A percentile compares a stretch with the other conserved stretches of the same genome.
phyloP scores from a whole-genome alignment of 2,797 vertebrate species.

The Numenius phaeopus region DNA sequence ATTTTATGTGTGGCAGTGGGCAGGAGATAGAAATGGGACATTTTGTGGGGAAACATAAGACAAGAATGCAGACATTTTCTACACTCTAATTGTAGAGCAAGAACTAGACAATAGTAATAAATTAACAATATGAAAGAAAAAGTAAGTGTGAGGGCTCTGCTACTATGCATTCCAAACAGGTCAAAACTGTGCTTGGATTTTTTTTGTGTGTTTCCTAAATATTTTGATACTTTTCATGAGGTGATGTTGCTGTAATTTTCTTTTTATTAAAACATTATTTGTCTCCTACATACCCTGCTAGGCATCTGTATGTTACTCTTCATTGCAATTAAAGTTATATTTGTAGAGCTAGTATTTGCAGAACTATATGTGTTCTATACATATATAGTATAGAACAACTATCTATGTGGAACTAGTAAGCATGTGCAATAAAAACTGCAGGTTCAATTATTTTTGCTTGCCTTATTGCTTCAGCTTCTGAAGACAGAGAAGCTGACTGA shows the following conservation, averaged over 20 bases:
- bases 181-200: neutral
- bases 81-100: neutral
- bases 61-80: neutral
- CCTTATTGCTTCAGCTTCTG: constrained; percentile 1
- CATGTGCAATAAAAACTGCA: neutral
- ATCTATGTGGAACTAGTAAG: neutral
- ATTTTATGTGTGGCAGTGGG: neutral
- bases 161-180: neutral
- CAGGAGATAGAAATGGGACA: neutral
- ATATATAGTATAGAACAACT: neutral
- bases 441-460: constrained; percentile 3
- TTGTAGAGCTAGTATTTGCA: neutral
- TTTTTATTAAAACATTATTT: neutral
- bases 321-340: neutral
- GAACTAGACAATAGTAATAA: neutral
- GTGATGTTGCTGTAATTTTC: neutral
- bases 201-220: neutral
- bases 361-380: neutral
- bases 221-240: neutral
- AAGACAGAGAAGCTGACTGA: neutral
- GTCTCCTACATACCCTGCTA: neutral
- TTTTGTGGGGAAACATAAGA: neutral
- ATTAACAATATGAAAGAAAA: neutral
- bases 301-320: neutral
- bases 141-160: neutral